phyloP scores from a whole-genome alignment of 2,888 invertebrate genomes.

The Lepas anatifera region DNA sequence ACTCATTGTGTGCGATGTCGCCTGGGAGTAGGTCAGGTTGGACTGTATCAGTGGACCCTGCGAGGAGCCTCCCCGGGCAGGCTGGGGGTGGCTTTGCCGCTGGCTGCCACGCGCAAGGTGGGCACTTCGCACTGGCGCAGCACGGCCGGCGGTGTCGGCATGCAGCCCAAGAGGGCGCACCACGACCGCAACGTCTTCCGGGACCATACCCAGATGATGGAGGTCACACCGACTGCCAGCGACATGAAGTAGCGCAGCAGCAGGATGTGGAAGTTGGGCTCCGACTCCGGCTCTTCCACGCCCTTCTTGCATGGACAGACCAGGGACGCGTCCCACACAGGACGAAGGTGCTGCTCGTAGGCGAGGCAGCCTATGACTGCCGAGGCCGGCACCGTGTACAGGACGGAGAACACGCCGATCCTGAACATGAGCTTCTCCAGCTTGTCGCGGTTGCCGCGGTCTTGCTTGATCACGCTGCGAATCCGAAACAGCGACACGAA shows the following conservation, averaged over 20 bases:
- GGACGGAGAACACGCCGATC: constrained; percentile 56
- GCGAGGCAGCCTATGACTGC: constrained; percentile 76
- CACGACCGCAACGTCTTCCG: constrained; percentile 88
- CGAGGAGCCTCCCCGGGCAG: neutral
- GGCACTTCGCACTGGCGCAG: neutral
- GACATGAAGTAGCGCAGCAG: constrained; percentile 69
- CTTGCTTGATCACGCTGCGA: constrained; percentile 79
- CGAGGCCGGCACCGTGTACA: constrained; percentile 87
- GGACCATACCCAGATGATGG: constrained; percentile 95
- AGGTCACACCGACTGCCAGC: constrained; percentile 88
- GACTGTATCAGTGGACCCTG: constrained; percentile 4
- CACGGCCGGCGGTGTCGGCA: neutral
- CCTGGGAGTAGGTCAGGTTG: constrained; percentile 1
- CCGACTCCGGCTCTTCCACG: constrained; percentile 18
- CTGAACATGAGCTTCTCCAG: constrained; percentile 77
- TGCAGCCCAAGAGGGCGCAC: constrained; percentile 31
- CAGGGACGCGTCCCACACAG: constrained; percentile 74
- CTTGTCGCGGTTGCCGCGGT: constrained; percentile 60
- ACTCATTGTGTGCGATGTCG: neutral
- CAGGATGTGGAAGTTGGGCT: constrained; percentile 28
- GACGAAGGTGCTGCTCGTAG: constrained; percentile 73
- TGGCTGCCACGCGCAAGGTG: neutral
- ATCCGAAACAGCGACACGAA: constrained; percentile 88
- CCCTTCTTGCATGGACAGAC: constrained; percentile 47
- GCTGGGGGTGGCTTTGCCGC: neutral